Base-by-base conservation (phyloP, 2,113 vertebrate genomes). In the Onychorhynchus coronatus region DNA sequence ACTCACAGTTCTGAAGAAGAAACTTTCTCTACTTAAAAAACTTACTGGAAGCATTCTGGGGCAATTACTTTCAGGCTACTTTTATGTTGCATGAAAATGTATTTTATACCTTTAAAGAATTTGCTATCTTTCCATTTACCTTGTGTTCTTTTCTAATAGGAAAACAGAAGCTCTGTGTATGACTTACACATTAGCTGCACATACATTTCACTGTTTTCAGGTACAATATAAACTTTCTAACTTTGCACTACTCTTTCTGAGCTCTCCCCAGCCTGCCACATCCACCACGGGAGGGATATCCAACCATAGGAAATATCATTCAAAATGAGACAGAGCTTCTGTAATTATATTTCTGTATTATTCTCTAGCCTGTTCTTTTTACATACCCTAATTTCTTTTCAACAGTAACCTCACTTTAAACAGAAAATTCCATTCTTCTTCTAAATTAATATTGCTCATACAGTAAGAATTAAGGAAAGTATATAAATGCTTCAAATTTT, bases 391-490 rank as follows among this genome's bases (percentile, higher is more conserved):
- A 78, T 87, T 85, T 88, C 41, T 94, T 92, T 89, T 82, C 89
- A 74, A 94, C 61, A 89, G 86, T 41, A 91, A 77, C 73, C 24
- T 92, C 59, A 89, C 52, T 81, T 79, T 77, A 73, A 88, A 86
- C n/a, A 87, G 73, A 89, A 85, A 78, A 85, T 72, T 85, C 59
- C 56, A 91, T 89, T 95, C 44, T 92, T 81, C 65, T 88, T 82
- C 47, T 72, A 91, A 89, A 95, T 93, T 91, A 91, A 85, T 89
- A 94, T 65, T 91, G 44, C 73, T 88, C 92, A 85, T 89, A 89
- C 62, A 91, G 35, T 67, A 89, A 39, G 50, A 91, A 82, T 4
- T 68, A 44, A 82, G 37, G 25, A 63, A 78, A 87, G 37, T 37
- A 47, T 41, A 85, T 28, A 85, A 91, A 86, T 44, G 12, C 35